Evolutionary conservation across 2,888 invertebrate genomes (phyloP), one percentile per base, ranked within the genome.

Genomic region (Thecocarcelia acutangulata): DNA sequence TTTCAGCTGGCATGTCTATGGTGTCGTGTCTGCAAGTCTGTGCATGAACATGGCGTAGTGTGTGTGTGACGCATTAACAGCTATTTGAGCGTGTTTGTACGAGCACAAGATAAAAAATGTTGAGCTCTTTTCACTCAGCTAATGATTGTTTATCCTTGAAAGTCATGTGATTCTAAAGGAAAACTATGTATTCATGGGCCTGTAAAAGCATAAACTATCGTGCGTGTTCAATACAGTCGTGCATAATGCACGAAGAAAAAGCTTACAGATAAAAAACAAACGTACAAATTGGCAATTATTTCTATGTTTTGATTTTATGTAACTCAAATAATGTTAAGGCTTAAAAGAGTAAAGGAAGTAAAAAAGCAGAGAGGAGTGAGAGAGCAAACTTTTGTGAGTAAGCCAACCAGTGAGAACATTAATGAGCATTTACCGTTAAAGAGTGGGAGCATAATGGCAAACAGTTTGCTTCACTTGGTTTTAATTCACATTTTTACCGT

Each of bases 141-240:
- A 64, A 74, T 82, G 59, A 82, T 78, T 82, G 56, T 74, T 82
- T 82, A 82, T 82, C 82, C 82, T 78, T 82, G 78, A 78, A 78
- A 74, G 82, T 82, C 82, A 82, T 78, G 77, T 82, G 82, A 82
- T 70, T 70, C 19, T 59, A 28, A 33, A 42, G 63, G 69, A 63
- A 77, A 63, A 40, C 40, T n/a, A 5, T 44, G 9, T 33, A 3
- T 33, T 9, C 33, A 33, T 8, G 5, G 8, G 28, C 1, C 2
- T 24, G 12, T 28, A 3, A 13, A 8, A 8, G 33, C 8, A 8
- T 8, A 33, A 33, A 9, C 9, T 33, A 8, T 42, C 12, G 44
- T 52, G 56, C 5, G 42, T 68, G 6, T 28, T 59, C 50, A 46
- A 63, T 37, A 61, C 42, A 52, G 28, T 75, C 66, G 59, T 66